Evolutionary conservation across 2,797 vertebrate genomes (phyloP), one percentile per base, ranked within the genome.

Genomic region (Ctenosaura bakeri): DNA sequence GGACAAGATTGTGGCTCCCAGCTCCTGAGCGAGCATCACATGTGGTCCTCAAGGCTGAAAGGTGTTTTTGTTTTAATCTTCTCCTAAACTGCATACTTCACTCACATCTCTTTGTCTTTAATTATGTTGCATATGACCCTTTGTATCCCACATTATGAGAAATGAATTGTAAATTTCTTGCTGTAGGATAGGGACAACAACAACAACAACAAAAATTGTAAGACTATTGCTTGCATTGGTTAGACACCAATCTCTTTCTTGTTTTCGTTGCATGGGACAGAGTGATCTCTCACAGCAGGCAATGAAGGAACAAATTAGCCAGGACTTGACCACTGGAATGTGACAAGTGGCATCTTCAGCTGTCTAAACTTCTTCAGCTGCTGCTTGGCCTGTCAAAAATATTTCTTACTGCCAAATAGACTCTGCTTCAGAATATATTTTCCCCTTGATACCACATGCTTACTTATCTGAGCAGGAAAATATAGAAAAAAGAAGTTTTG

Each of bases 291-390:
- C 81, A 82, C 83, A 78, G 46, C 14, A 46, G 66, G 66, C 18
- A 0, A 0, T 77, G 66, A 86, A 74, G 24, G 89, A 46, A 89
- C 38, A 92, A 89, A 90, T 35, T 93, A 88, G 83, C 89, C 86
- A 26, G 59, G 54, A 5, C 77, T 84, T 56, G 5, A 89, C 62
- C 52, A 81, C 5, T 92, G 0, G 0, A 73, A 83, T 92, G n/a
- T 92, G 93, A 92, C 81, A 90, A 73, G 88, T 93, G 89, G 87
- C 10, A 46, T 18, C 38, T 83, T n/a, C 90, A 95, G 91, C 93
- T 94, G 91, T 92, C 83, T 93, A 93, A 95, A 95, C 89, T 92
- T 92, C 46, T 62, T 66, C 90, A 35, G 64, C 92, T 92, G 66
- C 0, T 86, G 81, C 87, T 0, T 16, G 1, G 78, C 46, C 0